Percentiles rank a stretch among this genome's conserved stretches.
These are phyloP conservation scores for Chelonus formosanus DNA, from an alignment of 2,888 invertebrate species.

Conservation along the genomic window DNA sequence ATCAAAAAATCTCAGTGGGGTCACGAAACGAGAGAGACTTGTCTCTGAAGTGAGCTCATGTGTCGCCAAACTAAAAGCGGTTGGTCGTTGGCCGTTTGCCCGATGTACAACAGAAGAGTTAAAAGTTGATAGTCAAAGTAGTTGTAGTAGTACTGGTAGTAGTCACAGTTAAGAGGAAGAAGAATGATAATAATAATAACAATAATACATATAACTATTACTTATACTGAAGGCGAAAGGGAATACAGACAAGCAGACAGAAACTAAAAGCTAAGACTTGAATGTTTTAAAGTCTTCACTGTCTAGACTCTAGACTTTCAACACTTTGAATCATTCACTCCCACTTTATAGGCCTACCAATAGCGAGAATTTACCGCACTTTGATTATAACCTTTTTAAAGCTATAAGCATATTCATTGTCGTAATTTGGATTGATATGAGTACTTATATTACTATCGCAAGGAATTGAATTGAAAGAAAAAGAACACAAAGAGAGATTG, in stretches of 20 bases:
- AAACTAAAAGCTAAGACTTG: conserved; percentile 13
- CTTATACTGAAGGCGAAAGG: neutral
- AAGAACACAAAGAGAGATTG: too few species aligned
- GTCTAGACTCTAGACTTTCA: conserved; percentile 33
- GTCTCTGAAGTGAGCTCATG: conserved; percentile 1
- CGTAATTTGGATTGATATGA: too few species aligned
- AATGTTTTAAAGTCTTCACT: neutral
- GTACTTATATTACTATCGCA: neutral
- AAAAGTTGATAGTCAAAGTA: conserved; percentile 1
- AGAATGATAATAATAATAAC: too few species aligned
- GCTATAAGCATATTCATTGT: too few species aligned
- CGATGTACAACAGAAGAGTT: conserved; percentile 31
- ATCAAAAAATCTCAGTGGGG: conserved; percentile 25
- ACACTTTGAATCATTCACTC: conserved; percentile 9
- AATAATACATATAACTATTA: too few species aligned
- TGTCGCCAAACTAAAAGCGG: conserved; percentile 37
- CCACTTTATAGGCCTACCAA: neutral
- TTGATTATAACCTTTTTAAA: neutral
- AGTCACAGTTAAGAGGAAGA: too few species aligned
- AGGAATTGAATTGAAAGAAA: neutral
- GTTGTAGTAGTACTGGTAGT: neutral
- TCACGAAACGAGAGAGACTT: conserved; percentile 5
- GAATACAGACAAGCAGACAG: neutral
- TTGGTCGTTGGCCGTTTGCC: conserved; percentile 47
- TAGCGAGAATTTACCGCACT: neutral